These are phyloP conservation scores for Mercenaria mercenaria DNA, from an alignment of 1,140 invertebrate genomes.

Conservation along the genomic window DNA sequence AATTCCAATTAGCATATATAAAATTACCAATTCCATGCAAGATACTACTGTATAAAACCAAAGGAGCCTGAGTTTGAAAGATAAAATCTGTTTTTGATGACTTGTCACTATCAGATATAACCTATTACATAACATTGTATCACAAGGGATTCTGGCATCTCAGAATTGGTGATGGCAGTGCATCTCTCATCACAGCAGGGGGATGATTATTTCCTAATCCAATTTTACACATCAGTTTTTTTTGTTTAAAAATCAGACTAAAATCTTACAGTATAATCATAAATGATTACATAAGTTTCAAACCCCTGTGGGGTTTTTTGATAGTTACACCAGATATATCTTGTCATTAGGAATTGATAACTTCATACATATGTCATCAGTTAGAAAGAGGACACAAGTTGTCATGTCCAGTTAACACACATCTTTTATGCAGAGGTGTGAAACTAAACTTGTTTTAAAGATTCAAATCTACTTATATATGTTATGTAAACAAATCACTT, in stretches of 20 bases:
- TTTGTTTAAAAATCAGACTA: constrained; percentile 22
- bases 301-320: not conserved
- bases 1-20: constrained; percentile 50
- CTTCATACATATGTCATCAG: constrained; percentile 42
- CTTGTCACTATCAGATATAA: constrained; percentile 47
- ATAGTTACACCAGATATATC: not conserved
- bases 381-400: not conserved
- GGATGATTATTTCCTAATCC: not conserved
- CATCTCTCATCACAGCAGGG: not conserved
- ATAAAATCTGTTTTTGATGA: constrained; percentile 43
- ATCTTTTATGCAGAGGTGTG: constrained; percentile 27
- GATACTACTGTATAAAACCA: constrained; percentile 5
- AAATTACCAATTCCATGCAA: constrained; percentile 37
- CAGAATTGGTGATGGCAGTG: constrained; percentile 4
- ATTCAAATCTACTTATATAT: constrained; percentile 3
- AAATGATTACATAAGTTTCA: not conserved
- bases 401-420: not conserved
- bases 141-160: not conserved
- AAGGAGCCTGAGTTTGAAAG: constrained; percentile 43
- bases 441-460: constrained; percentile 2
- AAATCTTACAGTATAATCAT: constrained; percentile 18
- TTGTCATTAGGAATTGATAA: constrained; percentile 18
- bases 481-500: constrained; percentile 37
- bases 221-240: constrained; percentile 37
- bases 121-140: not conserved